Conservation (phyloP, 1,140 invertebrate species). For the Berghia stephanieae region DNA sequence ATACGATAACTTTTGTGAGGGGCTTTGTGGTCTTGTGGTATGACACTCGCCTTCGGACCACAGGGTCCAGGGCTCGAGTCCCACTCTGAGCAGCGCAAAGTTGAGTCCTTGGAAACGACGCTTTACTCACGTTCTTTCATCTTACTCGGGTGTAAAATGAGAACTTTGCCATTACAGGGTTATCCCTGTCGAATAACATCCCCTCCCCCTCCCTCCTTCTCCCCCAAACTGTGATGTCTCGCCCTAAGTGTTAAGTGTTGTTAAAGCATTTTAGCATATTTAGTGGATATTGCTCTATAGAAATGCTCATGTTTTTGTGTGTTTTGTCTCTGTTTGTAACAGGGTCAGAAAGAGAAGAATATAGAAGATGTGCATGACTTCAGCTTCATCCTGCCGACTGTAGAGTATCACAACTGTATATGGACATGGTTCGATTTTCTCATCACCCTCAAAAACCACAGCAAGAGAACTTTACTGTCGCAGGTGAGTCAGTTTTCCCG, state of each 20-base stretch:
- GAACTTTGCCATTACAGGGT: too few relatives aligned
- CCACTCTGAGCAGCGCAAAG: too few relatives aligned
- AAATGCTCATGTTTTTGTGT: not conserved
- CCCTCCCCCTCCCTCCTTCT: not conserved
- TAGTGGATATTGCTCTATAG: not conserved
- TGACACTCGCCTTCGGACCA: too few relatives aligned
- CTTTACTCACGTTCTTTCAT: too few relatives aligned
- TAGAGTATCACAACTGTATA: constrained; percentile 98
- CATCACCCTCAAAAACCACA: constrained; percentile 93
- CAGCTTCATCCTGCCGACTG: constrained; percentile 89
- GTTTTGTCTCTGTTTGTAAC: constrained; percentile 15
- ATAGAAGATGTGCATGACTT: constrained; percentile 95
- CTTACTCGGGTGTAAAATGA: too few relatives aligned
- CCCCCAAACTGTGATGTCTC: not conserved
- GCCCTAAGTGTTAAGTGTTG: too few relatives aligned
- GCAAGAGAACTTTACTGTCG: constrained; percentile 86
- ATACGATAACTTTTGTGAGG: too few relatives aligned
- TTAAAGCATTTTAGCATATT: too few relatives aligned
- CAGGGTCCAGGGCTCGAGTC: too few relatives aligned
- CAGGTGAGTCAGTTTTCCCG: constrained; percentile 74
- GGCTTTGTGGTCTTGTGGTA: too few relatives aligned
- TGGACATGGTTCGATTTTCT: constrained; percentile 99
- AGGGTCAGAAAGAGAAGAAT: constrained; percentile 98
- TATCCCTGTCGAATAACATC: too few relatives aligned
- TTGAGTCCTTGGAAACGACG: too few relatives aligned